Conservation (phyloP, 2,888 invertebrate genomes). For the Griposia aprilina region DNA sequence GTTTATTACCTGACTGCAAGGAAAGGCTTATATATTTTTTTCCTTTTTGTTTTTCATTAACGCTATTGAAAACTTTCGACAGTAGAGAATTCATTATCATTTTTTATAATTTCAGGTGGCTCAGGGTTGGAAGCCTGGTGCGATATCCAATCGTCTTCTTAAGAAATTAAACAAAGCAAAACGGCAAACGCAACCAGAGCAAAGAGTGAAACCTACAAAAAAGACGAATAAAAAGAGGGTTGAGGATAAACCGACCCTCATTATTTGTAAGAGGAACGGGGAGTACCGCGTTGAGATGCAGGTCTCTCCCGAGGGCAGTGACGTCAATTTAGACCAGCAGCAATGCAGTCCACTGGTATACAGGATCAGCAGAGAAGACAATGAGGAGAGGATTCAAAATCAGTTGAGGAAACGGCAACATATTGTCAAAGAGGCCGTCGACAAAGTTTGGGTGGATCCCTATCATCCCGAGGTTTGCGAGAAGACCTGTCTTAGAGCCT, state of each 20-base stretch:
- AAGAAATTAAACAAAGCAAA: conserved; percentile 79
- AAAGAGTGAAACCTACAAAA: conserved; percentile 68
- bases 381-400: conserved; percentile 74
- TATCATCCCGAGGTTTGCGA: conserved; percentile 80
- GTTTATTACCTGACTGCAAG: not conserved
- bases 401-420: conserved; percentile 68
- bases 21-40: not conserved
- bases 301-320: conserved; percentile 65
- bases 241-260: conserved; percentile 80
- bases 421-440: conserved; percentile 71
- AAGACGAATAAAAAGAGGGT: conserved; percentile 74
- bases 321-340: conserved; percentile 59
- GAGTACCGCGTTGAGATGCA: conserved; percentile 83
- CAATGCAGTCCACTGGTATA: conserved; percentile 79
- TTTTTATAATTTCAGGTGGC: conserved; percentile 69
- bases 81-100: not conserved
- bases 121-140: conserved; percentile 86
- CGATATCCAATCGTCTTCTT: conserved; percentile 81
- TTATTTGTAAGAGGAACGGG: conserved; percentile 80
- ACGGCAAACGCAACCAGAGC: conserved; percentile 61
- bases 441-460: conserved; percentile 75
- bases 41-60: not conserved
- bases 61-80: not conserved
- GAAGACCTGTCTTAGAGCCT: conserved; percentile 77
- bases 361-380: conserved; percentile 77